Percentiles rank a stretch among this genome's conserved stretches.
phyloP scores from a whole-genome alignment of 2,888 invertebrate genomes.

The Eilema depressum region DNA sequence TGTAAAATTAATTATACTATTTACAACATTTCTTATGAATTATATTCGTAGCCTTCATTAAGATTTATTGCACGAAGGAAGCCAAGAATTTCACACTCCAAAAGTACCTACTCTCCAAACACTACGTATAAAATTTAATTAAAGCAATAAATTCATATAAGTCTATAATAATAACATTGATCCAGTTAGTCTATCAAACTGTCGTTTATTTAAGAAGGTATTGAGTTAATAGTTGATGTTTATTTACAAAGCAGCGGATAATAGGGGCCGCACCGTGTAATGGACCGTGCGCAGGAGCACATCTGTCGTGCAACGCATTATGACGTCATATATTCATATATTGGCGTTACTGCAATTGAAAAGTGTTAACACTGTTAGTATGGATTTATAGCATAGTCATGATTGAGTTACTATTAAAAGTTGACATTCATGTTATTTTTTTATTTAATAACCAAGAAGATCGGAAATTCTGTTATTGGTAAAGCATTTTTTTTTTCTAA shows the following conservation, averaged over 20 bases:
- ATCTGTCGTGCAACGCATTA: conserved; percentile 66
- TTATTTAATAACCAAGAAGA: too few relatives aligned
- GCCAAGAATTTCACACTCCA: conserved; percentile 20
- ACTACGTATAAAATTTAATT: conserved; percentile 6
- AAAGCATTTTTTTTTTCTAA: too few relatives aligned
- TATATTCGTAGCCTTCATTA: conserved; percentile 13
- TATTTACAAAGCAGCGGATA: conserved; percentile 66
- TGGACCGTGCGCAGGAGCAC: conserved; percentile 68
- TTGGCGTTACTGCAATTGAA: conserved; percentile 29
- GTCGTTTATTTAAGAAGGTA: conserved; percentile 47
- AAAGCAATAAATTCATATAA: conserved; percentile 36
- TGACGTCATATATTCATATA: conserved; percentile 60
- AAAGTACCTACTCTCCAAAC: neutral
- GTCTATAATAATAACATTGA: conserved; percentile 23
- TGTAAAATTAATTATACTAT: neutral
- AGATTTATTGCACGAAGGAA: conserved; percentile 20
- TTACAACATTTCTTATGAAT: conserved; percentile 6
- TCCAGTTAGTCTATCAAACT: conserved; percentile 52
- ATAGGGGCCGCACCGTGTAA: conserved; percentile 68
- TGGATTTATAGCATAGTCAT: neutral
- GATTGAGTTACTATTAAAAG: neutral
- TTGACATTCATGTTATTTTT: too few relatives aligned
- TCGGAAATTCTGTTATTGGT: too few relatives aligned
- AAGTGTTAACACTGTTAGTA: conserved; percentile 22
- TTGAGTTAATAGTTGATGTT: conserved; percentile 63